These are phyloP conservation scores for Pristionchus japonicus DNA, from an alignment of 2,888 invertebrate species.

Conservation along the genomic window DNA sequence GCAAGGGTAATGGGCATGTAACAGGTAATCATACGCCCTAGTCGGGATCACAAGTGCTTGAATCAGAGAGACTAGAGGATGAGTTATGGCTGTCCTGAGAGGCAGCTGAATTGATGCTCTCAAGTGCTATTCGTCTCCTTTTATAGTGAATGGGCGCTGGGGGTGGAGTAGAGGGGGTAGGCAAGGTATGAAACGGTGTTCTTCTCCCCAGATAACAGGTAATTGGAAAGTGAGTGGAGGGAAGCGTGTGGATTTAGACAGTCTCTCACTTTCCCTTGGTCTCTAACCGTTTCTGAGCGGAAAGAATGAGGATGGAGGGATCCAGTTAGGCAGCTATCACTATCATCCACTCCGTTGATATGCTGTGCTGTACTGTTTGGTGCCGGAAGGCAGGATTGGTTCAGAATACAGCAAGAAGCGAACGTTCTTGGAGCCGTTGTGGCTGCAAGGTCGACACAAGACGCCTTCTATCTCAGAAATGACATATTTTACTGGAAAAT, in stretches of 20 bases:
- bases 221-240: not conserved
- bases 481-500: too few relatives aligned
- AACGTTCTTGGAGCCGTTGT: too few relatives aligned
- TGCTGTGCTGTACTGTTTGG: not conserved
- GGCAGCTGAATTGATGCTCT: not conserved
- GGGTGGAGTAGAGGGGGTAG: not conserved
- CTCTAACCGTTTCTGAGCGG: not conserved
- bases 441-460: too few relatives aligned
- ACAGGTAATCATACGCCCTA: too few relatives aligned
- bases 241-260: not conserved
- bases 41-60: too few relatives aligned
- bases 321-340: conserved; percentile 30
- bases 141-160: conserved; percentile 1
- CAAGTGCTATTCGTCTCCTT: not conserved
- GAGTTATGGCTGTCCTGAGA: not conserved
- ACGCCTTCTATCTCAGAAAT: too few relatives aligned
- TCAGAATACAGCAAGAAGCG: too few relatives aligned
- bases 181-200: conserved; percentile 40
- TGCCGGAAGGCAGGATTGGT: not conserved
- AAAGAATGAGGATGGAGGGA: not conserved
- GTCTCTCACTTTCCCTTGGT: not conserved
- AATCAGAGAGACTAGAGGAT: not conserved
- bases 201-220: conserved; percentile 25
- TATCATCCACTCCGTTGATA: too few relatives aligned
- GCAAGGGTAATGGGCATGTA: not conserved